A percentile compares a stretch with the other conserved stretches of the same genome.
Conservation (phyloP, 2,888 invertebrate genomes). For the Athalia cordata region DNA sequence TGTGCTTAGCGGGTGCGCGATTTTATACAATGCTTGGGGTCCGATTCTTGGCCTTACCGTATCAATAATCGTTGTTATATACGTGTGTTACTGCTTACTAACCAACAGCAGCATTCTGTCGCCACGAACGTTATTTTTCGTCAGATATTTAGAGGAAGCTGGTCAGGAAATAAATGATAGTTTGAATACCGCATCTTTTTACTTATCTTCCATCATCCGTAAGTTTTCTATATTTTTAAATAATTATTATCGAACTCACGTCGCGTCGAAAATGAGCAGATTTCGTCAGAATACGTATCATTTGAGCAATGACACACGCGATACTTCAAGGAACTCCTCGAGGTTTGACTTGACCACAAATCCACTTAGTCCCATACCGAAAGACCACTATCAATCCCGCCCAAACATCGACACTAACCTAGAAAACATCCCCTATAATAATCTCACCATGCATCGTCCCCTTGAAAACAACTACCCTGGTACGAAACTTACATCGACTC, state of each 20-base stretch:
- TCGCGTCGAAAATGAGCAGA: conserved; percentile 30
- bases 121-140: conserved; percentile 59
- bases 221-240: conserved; percentile 23
- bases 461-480: conserved; percentile 26
- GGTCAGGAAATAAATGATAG: conserved; percentile 49
- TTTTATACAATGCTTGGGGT: conserved; percentile 66
- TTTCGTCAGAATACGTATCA: conserved; percentile 55
- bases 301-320: conserved; percentile 58
- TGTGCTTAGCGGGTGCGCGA: conserved; percentile 63
- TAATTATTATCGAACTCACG: background rate
- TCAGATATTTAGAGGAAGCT: conserved; percentile 54
- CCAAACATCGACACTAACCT: too few relatives aligned
- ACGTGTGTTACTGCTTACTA: conserved; percentile 65
- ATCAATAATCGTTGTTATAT: conserved; percentile 61
- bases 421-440: conserved; percentile 10
- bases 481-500: conserved; percentile 60
- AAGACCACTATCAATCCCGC: conserved; percentile 43
- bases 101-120: conserved; percentile 66
- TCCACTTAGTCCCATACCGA: conserved; percentile 59
- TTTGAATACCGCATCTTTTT: conserved; percentile 28
- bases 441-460: background rate
- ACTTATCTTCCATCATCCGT: conserved; percentile 24
- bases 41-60: conserved; percentile 62
- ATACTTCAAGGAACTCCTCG: conserved; percentile 49
- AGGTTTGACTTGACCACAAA: conserved; percentile 51